phyloP scores from a whole-genome alignment of 2,797 vertebrate species.

The Loris lydekkerianus region DNA sequence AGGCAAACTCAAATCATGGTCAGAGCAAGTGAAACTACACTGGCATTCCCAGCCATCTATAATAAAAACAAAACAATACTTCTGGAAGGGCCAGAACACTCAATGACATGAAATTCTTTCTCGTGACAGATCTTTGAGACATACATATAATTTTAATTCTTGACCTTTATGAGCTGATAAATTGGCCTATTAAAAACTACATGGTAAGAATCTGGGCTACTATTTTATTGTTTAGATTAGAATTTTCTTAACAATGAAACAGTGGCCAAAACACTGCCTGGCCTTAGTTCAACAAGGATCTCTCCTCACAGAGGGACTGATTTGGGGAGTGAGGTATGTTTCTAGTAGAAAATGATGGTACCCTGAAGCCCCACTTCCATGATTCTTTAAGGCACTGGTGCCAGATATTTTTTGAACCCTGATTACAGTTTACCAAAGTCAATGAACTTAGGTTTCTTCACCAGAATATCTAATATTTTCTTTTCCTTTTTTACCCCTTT shows the following conservation, averaged over 20 bases:
- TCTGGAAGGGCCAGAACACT: neutral
- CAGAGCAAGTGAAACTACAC: neutral
- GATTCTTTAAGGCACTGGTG: neutral
- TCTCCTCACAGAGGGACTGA: neutral
- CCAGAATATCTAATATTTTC: neutral
- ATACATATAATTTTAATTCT: neutral
- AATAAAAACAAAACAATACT: neutral
- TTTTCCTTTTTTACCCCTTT: neutral
- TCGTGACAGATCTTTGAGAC: neutral
- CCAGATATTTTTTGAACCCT: neutral
- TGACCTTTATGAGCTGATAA: neutral
- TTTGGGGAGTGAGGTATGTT: neutral
- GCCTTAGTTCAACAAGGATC: neutral
- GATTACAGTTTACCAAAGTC: neutral
- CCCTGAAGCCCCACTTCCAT: neutral
- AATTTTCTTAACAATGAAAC: slow-evolving; percentile 39
- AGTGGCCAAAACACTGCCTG: neutral
- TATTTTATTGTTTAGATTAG: neutral
- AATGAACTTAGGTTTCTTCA: neutral
- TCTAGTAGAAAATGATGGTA: neutral
- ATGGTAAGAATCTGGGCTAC: neutral
- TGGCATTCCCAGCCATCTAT: neutral
- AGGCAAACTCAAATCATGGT: neutral
- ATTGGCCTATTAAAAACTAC: neutral
- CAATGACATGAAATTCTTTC: neutral